These are phyloP conservation scores for Anomalospiza imberbis DNA, from an alignment of 2,797 vertebrate species.

Conservation along the genomic window DNA sequence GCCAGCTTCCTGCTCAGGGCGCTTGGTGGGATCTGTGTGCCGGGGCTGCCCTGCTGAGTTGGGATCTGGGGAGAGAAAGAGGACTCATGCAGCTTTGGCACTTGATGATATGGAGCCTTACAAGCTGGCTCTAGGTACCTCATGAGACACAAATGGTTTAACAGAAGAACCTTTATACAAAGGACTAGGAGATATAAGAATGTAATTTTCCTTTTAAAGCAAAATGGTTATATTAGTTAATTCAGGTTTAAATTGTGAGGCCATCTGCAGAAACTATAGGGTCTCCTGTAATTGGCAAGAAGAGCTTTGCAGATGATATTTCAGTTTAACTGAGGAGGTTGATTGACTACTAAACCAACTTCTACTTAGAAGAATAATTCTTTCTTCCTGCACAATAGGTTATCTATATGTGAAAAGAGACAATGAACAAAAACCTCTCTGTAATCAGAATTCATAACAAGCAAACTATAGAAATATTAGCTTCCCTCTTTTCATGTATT, in stretches of 20 bases:
- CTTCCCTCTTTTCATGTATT: slow-evolving; percentile 58
- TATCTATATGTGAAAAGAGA: slow-evolving; percentile 68
- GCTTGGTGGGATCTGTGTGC: slow-evolving; percentile 85
- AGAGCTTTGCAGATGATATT: slow-evolving; percentile 83
- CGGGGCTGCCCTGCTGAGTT: slow-evolving; percentile 83
- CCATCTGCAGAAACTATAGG: slow-evolving; percentile 81
- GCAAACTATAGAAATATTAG: slow-evolving; percentile 63
- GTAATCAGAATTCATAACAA: slow-evolving; percentile 61
- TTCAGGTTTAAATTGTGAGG: slow-evolving; percentile 71
- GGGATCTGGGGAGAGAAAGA: slow-evolving; percentile 82
- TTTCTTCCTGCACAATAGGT: slow-evolving; percentile 71
- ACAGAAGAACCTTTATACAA: slow-evolving; percentile 69
- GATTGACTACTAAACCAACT: slow-evolving; percentile 75
- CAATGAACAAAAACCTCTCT: slow-evolving; percentile 65
- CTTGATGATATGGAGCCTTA: slow-evolving; percentile 15
- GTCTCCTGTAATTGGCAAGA: slow-evolving; percentile 73
- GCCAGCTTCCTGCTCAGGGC: slow-evolving; percentile 82
- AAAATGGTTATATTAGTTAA: slow-evolving; percentile 66
- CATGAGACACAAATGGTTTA: slow-evolving; percentile 58
- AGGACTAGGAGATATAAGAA: slow-evolving; percentile 58
- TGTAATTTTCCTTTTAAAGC: slow-evolving; percentile 67
- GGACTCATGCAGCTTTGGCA: slow-evolving; percentile 39
- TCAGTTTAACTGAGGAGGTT: slow-evolving; percentile 78
- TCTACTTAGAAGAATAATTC: slow-evolving; percentile 74
- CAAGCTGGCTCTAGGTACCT: slow-evolving; percentile 31